Base-by-base conservation (phyloP, 92 coral and sea anemone species). In the Paragorgia papillata region DNA sequence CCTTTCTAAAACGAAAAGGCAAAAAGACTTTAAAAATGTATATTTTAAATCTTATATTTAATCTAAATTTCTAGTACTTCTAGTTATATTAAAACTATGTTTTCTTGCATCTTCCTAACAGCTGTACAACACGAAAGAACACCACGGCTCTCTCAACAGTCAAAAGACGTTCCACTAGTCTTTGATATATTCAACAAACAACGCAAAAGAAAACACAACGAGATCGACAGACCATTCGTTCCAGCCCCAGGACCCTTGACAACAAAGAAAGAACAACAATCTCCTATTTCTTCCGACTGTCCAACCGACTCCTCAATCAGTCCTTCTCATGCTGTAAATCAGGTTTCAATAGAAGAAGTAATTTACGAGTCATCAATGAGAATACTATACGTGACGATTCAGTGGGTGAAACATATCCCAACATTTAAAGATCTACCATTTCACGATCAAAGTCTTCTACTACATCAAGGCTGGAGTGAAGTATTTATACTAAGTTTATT, bases 71-170 rank as follows among this genome's bases (percentile, higher is more conserved):
- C n/a, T n/a, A n/a, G n/a, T n/a, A n/a, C n/a, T n/a, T n/a, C n/a
- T n/a, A n/a, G n/a, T n/a, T n/a, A n/a, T n/a, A n/a, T n/a, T n/a
- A n/a, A n/a, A n/a, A n/a, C n/a, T n/a, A n/a, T n/a, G n/a, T n/a
- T n/a, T n/a, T n/a, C n/a, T n/a, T n/a, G n/a, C n/a, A n/a, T n/a
- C n/a, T n/a, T n/a, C 15, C 53, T 6, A 46, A 6, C 82, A 92
- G 97, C 97, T 50, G 97, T 92, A 6, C 97, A 92, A 58, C 97
- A 92, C 80, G 97, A 92, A 50, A 69, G 97, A 59, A 91, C 97
- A 9, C 97, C 97, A 14, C 83, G 97, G 1, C 82, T 88, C 10
- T 79, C 86, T 43, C 96, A 92, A 39, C 92, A 88, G 81, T 41
- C 85, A 81, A 55, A 80, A 43, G 1, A 50, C 8, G 5, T 70